Evolutionary conservation across 2,113 vertebrate species (phyloP), one percentile per base, ranked within the genome.

Genomic region (Macroglossus sobrinus): DNA sequence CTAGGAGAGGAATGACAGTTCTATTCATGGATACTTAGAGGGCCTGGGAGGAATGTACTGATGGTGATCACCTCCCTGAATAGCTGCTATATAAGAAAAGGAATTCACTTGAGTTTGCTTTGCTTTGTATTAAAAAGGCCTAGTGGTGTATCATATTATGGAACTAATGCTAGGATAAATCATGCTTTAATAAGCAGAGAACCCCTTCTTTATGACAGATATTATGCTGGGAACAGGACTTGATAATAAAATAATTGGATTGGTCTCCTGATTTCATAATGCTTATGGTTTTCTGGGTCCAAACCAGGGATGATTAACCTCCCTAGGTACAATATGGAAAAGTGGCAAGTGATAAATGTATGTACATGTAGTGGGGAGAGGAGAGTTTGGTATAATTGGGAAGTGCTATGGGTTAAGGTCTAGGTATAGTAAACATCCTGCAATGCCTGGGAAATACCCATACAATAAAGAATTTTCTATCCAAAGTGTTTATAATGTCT

Each of bases 161-260:
- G 22, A 72, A 30, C 19, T 30, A 59, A 85, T 35, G 45, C 6
- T 33, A n/a, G 14, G 10, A 63, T 50, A 91, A 87, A 38, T 82
- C 11, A 21, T 63, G 8, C 16, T 72, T 57, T 94, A 84, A 47
- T 71, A 64, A 71, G 57, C 10, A 53, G 19, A 47, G 40, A 74
- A 3, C 9, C 21, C 33, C 21, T 59, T 71, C 11, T 63, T 1
- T 38, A 38, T 40, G 38, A 26, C 8, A 63, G 22, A 61, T 50
- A 61, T 28, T 68, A 24, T 21, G 10, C 7, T 68, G 28, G 26
- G 43, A 45, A 35, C 43, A 71, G 19, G 45, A 88, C 14, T 84
- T 35, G 43, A 18, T 63, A 88, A 68, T 82, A 35, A 95, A 86
- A 89, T 43, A 22, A 38, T 74, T 45, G 72, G 7, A 15, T 30